Percentiles rank a stretch among this genome's conserved stretches.
Conservation (phyloP, 2,797 vertebrate species). For the Sitta carolinensis region DNA sequence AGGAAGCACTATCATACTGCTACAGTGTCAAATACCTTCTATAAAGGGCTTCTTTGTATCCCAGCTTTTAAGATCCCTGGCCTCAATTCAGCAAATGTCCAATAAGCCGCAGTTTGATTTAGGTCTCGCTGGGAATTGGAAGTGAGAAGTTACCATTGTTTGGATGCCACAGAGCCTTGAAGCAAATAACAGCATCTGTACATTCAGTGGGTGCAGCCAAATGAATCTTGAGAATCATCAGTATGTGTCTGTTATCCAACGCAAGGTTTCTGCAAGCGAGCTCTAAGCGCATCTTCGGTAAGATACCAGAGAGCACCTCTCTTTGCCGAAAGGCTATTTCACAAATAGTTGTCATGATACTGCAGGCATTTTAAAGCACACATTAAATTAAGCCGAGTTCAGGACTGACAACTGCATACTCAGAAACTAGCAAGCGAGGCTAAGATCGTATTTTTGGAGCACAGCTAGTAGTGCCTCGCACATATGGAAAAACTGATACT, state of each 20-base stretch:
- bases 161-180: conserved; percentile 39
- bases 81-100: conserved; percentile 35
- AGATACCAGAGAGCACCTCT: conserved; percentile 39
- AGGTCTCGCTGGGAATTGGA: conserved; percentile 28
- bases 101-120: conserved; percentile 49
- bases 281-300: conserved; percentile 19
- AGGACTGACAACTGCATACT: conserved; percentile 33
- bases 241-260: conserved; percentile 13
- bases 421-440: conserved; percentile 49
- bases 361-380: conserved; percentile 42
- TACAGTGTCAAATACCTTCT: conserved; percentile 15
- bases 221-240: conserved; percentile 54
- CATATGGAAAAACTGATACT: conserved; percentile 38
- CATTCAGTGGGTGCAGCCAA: conserved; percentile 30
- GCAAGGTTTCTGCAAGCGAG: background rate
- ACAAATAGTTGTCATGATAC: conserved; percentile 55
- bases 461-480: conserved; percentile 15
- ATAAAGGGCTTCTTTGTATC: conserved; percentile 57
- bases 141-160: conserved; percentile 50
- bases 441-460: conserved; percentile 32
- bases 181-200: conserved; percentile 35
- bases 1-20: background rate
- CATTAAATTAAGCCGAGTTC: conserved; percentile 32
- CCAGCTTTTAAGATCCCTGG: conserved; percentile 45
- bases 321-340: conserved; percentile 43